Percentiles rank a stretch among this genome's conserved stretches.
phyloP scores from a whole-genome alignment of 2,797 vertebrate species.

The Parauchenoglanis ngamensis region DNA sequence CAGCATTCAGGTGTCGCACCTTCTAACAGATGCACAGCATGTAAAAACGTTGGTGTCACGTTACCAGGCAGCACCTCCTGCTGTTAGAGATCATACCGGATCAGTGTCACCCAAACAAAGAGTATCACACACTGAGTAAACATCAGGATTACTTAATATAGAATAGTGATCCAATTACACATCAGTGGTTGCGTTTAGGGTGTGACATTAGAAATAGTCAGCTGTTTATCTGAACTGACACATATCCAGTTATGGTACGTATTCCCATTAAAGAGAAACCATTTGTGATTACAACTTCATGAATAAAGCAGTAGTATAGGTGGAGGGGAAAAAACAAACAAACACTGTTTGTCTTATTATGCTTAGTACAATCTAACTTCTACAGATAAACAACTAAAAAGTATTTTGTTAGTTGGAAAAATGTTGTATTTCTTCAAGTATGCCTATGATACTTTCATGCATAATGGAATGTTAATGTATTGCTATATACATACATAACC shows the following conservation, averaged over 20 bases:
- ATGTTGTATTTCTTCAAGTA: not conserved
- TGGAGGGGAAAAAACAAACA: not conserved
- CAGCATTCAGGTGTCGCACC: not conserved
- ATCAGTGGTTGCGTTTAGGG: not conserved
- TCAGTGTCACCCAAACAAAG: constrained; percentile 42
- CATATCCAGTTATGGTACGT: not conserved
- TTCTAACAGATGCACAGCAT: constrained; percentile 7
- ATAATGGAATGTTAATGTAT: too few species aligned
- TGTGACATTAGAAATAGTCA: not conserved
- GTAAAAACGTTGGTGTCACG: constrained; percentile 36
- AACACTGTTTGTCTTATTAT: not conserved
- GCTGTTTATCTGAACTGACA: not conserved
- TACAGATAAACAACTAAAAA: not conserved
- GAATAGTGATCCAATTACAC: not conserved
- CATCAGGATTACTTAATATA: not conserved
- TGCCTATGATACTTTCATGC: not conserved
- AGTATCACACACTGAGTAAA: not conserved
- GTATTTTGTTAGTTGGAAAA: not conserved
- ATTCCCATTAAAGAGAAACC: constrained; percentile 6
- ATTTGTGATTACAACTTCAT: constrained; percentile 1
- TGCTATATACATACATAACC: not conserved
- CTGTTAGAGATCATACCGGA: constrained; percentile 31
- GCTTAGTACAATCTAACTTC: not conserved
- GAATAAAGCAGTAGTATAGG: not conserved
- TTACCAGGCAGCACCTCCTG: constrained; percentile 36